Percentiles rank a stretch among this genome's conserved stretches.
phyloP scores from a whole-genome alignment of 2,113 vertebrate species.

The Megaptera novaeangliae region DNA sequence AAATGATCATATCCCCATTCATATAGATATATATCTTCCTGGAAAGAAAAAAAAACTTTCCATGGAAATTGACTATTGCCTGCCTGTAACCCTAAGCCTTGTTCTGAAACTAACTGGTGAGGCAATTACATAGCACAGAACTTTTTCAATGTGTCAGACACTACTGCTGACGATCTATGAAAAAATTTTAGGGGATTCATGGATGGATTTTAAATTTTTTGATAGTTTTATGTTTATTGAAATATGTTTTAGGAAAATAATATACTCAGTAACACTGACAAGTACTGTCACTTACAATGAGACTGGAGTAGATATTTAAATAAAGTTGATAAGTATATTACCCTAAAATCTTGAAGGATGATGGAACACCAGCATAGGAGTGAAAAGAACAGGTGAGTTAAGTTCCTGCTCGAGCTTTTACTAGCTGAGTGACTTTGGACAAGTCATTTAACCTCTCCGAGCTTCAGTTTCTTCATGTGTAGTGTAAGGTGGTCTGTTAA shows the following conservation, averaged over 20 bases:
- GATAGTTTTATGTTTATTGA: not conserved
- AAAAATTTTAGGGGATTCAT: not conserved
- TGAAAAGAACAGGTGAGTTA: not conserved
- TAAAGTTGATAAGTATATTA: not conserved
- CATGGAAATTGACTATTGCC: not conserved
- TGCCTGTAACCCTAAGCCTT: not conserved
- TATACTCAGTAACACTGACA: not conserved
- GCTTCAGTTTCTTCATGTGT: not conserved
- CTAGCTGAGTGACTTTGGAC: not conserved
- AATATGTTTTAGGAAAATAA: not conserved
- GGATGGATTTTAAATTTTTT: not conserved
- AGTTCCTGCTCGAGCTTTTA: not conserved
- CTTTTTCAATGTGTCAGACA: not conserved
- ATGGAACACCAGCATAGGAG: not conserved
- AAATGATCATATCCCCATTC: slow-evolving; percentile 1
- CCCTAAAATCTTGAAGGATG: not conserved
- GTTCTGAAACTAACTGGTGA: not conserved
- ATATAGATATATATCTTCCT: not conserved
- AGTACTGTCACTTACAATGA: not conserved
- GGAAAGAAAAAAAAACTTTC: not conserved
- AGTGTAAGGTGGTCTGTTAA: not conserved
- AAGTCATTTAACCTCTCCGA: not conserved
- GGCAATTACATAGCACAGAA: not conserved
- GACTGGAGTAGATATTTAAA: not conserved
- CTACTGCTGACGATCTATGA: not conserved